Evolutionary conservation across 1,140 invertebrate species (phyloP), one percentile per base, ranked within the genome.

Genomic region (Fopius arisanus): DNA sequence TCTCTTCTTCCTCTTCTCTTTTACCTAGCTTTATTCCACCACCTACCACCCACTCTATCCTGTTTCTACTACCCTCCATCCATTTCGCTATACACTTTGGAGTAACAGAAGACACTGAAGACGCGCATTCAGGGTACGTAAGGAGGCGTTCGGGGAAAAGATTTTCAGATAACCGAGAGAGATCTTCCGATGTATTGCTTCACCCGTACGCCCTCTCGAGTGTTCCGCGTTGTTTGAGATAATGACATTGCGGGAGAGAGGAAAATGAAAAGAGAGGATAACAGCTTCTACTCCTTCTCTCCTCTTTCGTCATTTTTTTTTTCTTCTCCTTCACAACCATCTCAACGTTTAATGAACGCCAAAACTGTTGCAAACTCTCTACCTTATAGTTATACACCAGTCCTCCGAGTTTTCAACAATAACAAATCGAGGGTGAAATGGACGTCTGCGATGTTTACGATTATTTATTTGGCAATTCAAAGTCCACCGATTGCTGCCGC

Each of bases 141-240:
- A 65, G 26, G 26, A 63, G 10, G 23, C 19, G 51, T 14, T 19
- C 6, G 40, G 48, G 66, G 43, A 59, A 37, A 37, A 62, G 40
- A 31, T 59, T 40, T 37, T 33, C 9, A 71, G 37, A 73, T 62
- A 70, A 29, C 65, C 54, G 48, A 43, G 40, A 68, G 63, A 63
- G 29, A 48, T 72, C 73, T 76, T 73, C 70, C 66, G 74, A 77
- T 77, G 75, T 75, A 77, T 78, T 78, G 67, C 70, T 63, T 74
- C 33, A 40, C 65, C 65, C 65, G 33, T 37, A 37, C 67, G 66
- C 66, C 62, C 75, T 74, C 73, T 74, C 72, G 77, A 80, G 74
- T 79, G 77, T 76, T 78, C 75, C 76, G 70, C 73, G 70, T 79
- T 79, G 75, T 78, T 78, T 79, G 75, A 78, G 75, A 81, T 81